Percentiles rank a stretch among this genome's conserved stretches.
Conservation (phyloP, 2,888 invertebrate genomes). For the Stratiomys singularior region DNA sequence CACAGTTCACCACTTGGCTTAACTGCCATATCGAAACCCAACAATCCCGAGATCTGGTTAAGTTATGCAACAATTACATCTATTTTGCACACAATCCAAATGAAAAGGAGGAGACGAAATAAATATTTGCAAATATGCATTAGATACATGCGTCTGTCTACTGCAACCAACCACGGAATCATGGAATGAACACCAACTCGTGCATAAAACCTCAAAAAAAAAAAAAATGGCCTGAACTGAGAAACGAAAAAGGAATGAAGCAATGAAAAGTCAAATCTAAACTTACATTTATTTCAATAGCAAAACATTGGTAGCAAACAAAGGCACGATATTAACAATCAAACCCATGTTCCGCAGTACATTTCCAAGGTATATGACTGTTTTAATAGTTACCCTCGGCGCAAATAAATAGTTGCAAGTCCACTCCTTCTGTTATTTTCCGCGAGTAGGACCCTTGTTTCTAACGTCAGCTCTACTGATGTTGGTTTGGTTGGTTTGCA, state of each 20-base stretch:
- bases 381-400: no score
- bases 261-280: background rate
- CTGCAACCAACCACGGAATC: background rate
- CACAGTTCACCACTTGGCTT: no score
- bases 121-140: background rate
- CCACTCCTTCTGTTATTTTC: no score
- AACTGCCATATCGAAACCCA: no score
- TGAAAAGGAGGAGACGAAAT: slow-evolving; percentile 26
- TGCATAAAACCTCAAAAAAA: slow-evolving; percentile 17
- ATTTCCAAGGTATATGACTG: no score
- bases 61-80: slow-evolving; percentile 32
- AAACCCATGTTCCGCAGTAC: no score
- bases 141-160: no score
- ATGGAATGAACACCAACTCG: background rate
- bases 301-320: background rate
- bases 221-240: background rate
- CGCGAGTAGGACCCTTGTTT: no score
- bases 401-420: no score
- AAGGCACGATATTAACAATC: no score
- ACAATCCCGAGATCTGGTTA: background rate
- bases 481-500: no score
- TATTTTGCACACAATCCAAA: slow-evolving; percentile 39
- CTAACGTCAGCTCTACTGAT: no score
- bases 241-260: background rate
- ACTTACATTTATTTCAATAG: background rate